Base-by-base conservation (phyloP, 2,113 vertebrate genomes). In the Kobus ellipsiprymnus region DNA sequence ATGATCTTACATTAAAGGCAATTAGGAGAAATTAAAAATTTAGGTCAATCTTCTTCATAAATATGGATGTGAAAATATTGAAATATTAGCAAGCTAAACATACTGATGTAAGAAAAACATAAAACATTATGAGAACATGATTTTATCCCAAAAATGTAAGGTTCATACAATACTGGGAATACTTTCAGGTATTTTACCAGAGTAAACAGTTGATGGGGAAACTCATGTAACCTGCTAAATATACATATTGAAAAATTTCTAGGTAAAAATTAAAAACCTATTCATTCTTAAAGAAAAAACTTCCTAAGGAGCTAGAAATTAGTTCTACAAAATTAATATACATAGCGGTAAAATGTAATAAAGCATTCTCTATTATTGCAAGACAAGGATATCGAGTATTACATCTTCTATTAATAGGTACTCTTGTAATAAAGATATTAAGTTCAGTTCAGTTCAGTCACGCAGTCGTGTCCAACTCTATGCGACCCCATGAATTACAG, bases 401-500 rank as follows among this genome's bases (percentile, higher is more conserved):
- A 64, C 62, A 64, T n/a, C 62, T n/a, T n/a, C 33, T 64, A 64
- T 9, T n/a, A 64, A 64, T 9, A n/a, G 62, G 33, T 64, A 64
- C 3, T n/a, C 33, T 64, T 64, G 16, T 64, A n/a, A 64, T 64
- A 64, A n/a, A 64, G 33, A 64, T 64, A 19, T n/a, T 64, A 23
- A 59, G 57, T 27, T 59, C 57, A 59, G 57, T 60, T 60, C 59
- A 60, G 59, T 60, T 60, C 59, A 60, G 25, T 60, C 27, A 1
- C 27, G 13, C 59, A 60, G 59, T 29, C 4, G 1, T 29, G 11
- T 60, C 27, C 11, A 0, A 60, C 11, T 13, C 27, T 60, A 1
- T 29, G 59, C 1, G 1, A 60, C 5, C 5, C 59, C 59, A 29
- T 29, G 27, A 60, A 13, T 29, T 0, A 0, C 57, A 60, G 11